A percentile compares a stretch with the other conserved stretches of the same genome.
Evolutionary conservation across 2,797 vertebrate genomes (phyloP).

Genomic region (Pseudochirops corinnae): DNA sequence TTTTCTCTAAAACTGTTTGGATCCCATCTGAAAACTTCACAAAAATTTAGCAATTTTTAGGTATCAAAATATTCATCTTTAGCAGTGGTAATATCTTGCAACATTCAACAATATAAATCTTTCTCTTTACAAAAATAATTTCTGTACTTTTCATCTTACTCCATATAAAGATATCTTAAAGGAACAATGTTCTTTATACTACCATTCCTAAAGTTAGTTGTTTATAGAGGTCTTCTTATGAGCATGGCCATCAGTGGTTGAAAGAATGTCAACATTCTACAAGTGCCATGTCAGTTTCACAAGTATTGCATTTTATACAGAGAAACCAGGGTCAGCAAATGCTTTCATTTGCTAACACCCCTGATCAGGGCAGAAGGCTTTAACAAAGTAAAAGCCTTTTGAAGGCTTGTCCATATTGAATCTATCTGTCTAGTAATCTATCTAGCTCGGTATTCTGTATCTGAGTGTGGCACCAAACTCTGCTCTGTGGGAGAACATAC

Average conservation of each 20-base stretch:
- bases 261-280: neutral
- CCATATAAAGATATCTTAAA: neutral
- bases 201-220: constrained; percentile 11
- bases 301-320: neutral
- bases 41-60: neutral
- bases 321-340: neutral
- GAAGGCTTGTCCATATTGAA: neutral
- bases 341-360: neutral
- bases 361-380: neutral
- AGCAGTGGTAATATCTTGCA: neutral
- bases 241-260: neutral
- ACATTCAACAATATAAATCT: neutral
- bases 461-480: neutral
- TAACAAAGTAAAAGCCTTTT: neutral
- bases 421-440: neutral
- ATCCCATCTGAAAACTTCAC: neutral
- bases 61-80: neutral
- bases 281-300: constrained; percentile 12
- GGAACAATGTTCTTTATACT: neutral
- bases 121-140: neutral
- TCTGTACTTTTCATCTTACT: neutral
- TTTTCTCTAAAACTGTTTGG: neutral
- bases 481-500: neutral
- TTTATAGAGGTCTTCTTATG: neutral
- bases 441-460: neutral